These are phyloP conservation scores for Tenebrio molitor DNA, from an alignment of 1,140 invertebrate species.

Conservation along the genomic window DNA sequence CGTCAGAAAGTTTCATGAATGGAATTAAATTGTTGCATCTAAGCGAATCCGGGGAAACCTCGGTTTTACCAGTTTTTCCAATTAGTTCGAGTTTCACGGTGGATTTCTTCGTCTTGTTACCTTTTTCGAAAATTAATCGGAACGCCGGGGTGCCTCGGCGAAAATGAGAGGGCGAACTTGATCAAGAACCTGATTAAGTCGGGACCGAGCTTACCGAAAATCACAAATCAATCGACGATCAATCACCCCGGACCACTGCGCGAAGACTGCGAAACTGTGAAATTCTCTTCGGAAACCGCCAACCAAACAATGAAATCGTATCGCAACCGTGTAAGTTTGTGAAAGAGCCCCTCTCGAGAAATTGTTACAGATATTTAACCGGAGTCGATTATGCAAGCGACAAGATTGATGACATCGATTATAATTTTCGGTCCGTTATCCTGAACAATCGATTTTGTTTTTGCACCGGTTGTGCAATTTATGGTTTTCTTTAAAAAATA, in stretches of 20 bases:
- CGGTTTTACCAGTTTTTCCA: background rate
- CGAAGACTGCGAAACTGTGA: conserved; percentile 19
- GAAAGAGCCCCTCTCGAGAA: conserved; percentile 21
- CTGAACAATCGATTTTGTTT: background rate
- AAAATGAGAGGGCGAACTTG: too few relatives aligned
- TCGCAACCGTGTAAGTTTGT: conserved; percentile 3
- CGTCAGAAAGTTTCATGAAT: conserved; percentile 9
- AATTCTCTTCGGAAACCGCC: background rate
- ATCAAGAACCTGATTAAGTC: background rate
- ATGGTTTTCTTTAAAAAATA: too few relatives aligned
- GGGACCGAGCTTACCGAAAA: background rate
- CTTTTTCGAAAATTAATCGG: too few relatives aligned
- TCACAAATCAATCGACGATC: background rate
- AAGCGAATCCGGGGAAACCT: background rate
- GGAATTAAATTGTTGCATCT: background rate
- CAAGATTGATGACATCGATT: conserved; percentile 10
- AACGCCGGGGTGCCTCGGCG: too few relatives aligned
- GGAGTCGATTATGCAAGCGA: background rate
- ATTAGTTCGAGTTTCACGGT: background rate
- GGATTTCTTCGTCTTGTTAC: too few relatives aligned
- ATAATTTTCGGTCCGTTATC: background rate
- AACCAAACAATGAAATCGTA: conserved; percentile 5
- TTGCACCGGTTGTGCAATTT: background rate
- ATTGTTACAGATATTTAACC: conserved; percentile 21
- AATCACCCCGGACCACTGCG: background rate